Evolutionary conservation across 2,888 invertebrate species (phyloP).

Genomic region (Caradrina clavipalpis): DNA sequence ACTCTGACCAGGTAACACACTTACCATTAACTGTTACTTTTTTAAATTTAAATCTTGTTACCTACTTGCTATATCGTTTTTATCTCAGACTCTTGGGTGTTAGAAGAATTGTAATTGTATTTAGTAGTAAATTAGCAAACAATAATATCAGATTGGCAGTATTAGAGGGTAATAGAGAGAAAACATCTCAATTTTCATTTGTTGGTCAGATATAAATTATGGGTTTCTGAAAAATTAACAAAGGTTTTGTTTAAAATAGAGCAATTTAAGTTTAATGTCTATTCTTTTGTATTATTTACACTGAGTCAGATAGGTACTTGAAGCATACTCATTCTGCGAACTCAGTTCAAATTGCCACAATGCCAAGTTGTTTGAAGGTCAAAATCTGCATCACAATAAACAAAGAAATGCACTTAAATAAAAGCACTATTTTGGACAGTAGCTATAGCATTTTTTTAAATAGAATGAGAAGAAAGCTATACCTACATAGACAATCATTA

Average conservation of each 20-base stretch:
- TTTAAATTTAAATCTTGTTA: no score
- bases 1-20: no score
- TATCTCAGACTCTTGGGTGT: no score
- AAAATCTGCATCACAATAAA: conserved; percentile 16
- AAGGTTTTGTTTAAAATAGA: not conserved
- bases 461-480: no score
- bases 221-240: not conserved
- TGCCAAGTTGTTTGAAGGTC: conserved; percentile 27
- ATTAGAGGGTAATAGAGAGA: no score
- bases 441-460: not conserved
- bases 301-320: not conserved
- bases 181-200: not conserved
- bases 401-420: not conserved
- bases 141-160: no score
- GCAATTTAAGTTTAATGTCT: conserved; percentile 12
- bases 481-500: no score
- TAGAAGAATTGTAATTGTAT: no score
- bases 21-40: no score
- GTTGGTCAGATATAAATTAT: not conserved
- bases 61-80: no score
- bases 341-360: conserved; percentile 6
- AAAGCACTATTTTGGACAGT: not conserved
- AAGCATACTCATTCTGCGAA: conserved; percentile 1
- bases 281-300: conserved; percentile 1
- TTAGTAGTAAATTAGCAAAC: no score